Base-by-base conservation (phyloP, 2,888 invertebrate species). In the Myopa tessellatipennis region DNA sequence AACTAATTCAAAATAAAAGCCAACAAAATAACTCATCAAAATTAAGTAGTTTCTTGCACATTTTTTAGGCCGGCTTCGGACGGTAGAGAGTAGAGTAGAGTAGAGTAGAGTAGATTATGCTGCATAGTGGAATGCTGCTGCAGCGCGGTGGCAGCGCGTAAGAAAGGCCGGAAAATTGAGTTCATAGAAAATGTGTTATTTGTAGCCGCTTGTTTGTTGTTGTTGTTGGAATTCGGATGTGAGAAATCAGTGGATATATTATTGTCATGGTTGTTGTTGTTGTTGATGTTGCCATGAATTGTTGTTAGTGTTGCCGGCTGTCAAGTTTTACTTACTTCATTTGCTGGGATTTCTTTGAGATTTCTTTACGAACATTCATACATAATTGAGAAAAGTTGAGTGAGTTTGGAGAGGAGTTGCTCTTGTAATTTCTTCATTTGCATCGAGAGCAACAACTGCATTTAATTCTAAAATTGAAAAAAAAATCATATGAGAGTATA, bases 151-250 rank as follows among this genome's bases (percentile, higher is more conserved):
- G 26, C n/a, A 38, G 14, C 65, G 65, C 16, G 4, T 38, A 34
- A 16, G 65, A 50, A 70, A 70, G 50, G 34, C 70, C 55, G 55
- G 70, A 70, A 52, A 70, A 52, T 55, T 70, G 34, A 70, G 70
- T 70, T 16, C 55, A 70, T 55, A 55, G 55, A 70, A 36, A 36
- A 58, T 70, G 18, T 52, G 6, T 60, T n/a, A 10, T 14, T 50
- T 50, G 50, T 50, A 8, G 8, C 14, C 50, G 8, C 50, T 50
- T 50, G 10, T 3, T 14, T 50, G 50, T 14, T 60, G 60, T 18
- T 63, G n/a, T 34, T 63, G 61, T 34, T 34, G 61, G 26, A 26
- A 26, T 2, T 63, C 26, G 10, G 61, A 63, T 63, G n/a, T 18
- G 50, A 10, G 14, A 63, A 63, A 63, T 8, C 14, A 14, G 10